Conservation (phyloP, 2,888 invertebrate genomes). For the Amphipyra berbera region DNA sequence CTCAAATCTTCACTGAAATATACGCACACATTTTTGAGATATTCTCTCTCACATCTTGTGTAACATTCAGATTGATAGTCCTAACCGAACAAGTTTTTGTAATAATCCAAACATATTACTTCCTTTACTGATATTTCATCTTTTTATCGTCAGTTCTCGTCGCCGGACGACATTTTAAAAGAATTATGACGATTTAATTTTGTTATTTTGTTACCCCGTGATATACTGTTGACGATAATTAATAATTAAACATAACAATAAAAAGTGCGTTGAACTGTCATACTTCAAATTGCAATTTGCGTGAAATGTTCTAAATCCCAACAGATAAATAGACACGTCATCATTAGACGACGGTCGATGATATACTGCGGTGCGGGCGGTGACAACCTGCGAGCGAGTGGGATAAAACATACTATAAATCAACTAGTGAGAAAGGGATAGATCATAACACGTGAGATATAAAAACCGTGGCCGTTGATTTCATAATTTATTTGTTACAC, state of each 20-base stretch:
- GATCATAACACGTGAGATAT: conserved; percentile 75
- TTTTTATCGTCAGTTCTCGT: conserved; percentile 58
- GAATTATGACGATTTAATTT: conserved; percentile 60
- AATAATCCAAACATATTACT: conserved; percentile 62
- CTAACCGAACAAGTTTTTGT: conserved; percentile 52
- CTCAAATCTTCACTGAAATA: conserved; percentile 42
- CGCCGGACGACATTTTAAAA: conserved; percentile 54
- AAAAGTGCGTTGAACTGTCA: conserved; percentile 75
- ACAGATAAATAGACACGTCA: conserved; percentile 84
- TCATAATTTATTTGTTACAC: conserved; percentile 90
- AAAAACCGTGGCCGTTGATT: conserved; percentile 88
- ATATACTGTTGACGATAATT: conserved; percentile 61
- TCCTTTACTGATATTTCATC: conserved; percentile 62
- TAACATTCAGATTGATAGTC: conserved; percentile 55
- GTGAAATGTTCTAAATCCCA: conserved; percentile 76
- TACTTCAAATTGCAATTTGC: conserved; percentile 79
- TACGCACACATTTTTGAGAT: conserved; percentile 45
- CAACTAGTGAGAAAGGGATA: conserved; percentile 67
- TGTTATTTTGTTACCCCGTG: conserved; percentile 52
- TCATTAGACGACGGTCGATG: conserved; percentile 82
- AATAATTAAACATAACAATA: conserved; percentile 70
- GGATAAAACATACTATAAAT: conserved; percentile 65
- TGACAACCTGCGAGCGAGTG: conserved; percentile 77
- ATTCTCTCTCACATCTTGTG: conserved; percentile 43
- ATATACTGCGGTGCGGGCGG: conserved; percentile 78